Evolutionary conservation across 1,140 invertebrate genomes (phyloP).

Genomic region (Nasonia giraulti): DNA sequence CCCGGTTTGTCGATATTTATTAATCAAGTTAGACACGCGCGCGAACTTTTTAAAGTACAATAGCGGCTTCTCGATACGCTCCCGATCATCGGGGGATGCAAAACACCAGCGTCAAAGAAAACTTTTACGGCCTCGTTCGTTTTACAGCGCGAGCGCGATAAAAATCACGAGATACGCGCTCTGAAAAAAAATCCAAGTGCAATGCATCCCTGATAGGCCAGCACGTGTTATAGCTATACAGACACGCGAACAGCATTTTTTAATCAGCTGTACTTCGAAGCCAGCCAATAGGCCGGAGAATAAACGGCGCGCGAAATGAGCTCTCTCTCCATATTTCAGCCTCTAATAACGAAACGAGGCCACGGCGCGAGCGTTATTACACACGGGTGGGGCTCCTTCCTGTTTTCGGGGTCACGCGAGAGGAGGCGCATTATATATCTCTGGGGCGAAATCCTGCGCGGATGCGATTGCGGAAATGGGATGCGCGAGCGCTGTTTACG

Average conservation of each 20-base stretch:
- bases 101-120: background rate
- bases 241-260: no score
- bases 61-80: background rate
- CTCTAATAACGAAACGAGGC: no score
- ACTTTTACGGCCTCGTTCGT: background rate
- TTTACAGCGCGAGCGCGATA: background rate
- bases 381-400: no score
- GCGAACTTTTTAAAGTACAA: background rate
- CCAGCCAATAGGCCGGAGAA: no score
- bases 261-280: no score
- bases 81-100: background rate
- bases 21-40: background rate
- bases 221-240: no score
- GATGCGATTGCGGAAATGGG: constrained; percentile 43
- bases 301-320: background rate
- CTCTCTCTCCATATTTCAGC: background rate
- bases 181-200: background rate
- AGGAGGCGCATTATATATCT: background rate
- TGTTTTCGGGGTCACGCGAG: background rate
- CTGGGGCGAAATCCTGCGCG: constrained; percentile 3
- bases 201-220: no score
- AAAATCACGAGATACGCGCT: background rate
- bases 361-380: no score
- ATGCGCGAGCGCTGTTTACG: constrained; percentile 37
- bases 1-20: background rate